phyloP scores from a whole-genome alignment of 2,113 vertebrate genomes.

The Grantiella picta region DNA sequence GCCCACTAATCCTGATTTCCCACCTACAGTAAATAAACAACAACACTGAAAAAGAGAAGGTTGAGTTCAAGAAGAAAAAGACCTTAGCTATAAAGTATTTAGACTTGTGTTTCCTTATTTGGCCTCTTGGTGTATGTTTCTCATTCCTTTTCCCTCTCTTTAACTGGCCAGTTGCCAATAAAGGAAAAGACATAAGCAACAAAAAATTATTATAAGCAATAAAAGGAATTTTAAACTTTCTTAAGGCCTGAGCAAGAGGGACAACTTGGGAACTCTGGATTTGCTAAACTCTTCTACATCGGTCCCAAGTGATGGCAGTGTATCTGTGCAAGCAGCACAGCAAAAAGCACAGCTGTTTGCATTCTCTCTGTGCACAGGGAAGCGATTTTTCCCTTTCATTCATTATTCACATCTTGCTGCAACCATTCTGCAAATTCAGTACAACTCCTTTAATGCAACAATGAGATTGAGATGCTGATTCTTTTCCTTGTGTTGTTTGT shows the following conservation, averaged over 20 bases:
- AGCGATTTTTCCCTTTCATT: constrained; percentile 52
- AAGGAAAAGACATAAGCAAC: constrained; percentile 26
- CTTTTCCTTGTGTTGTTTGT: background rate
- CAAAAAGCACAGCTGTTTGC: constrained; percentile 25
- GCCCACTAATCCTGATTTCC: background rate
- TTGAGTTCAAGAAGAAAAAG: background rate
- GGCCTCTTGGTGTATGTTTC: background rate
- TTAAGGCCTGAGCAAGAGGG: background rate
- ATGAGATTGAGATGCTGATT: constrained; percentile 72
- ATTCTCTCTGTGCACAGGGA: constrained; percentile 5
- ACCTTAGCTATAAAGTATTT: background rate
- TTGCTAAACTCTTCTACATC: background rate
- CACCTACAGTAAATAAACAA: background rate
- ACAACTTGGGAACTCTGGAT: background rate
- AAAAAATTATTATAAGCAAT: constrained; percentile 40
- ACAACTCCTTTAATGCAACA: constrained; percentile 46
- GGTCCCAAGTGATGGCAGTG: background rate
- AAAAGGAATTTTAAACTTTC: constrained; percentile 28
- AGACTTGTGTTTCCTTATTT: background rate
- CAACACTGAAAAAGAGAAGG: background rate
- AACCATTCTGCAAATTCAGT: constrained; percentile 48
- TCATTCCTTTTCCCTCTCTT: background rate
- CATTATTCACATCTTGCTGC: constrained; percentile 65
- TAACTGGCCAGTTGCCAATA: constrained; percentile 42
- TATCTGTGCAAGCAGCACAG: background rate